Evolutionary conservation across 2,797 vertebrate genomes (phyloP).

Genomic region (Anas georgica): DNA sequence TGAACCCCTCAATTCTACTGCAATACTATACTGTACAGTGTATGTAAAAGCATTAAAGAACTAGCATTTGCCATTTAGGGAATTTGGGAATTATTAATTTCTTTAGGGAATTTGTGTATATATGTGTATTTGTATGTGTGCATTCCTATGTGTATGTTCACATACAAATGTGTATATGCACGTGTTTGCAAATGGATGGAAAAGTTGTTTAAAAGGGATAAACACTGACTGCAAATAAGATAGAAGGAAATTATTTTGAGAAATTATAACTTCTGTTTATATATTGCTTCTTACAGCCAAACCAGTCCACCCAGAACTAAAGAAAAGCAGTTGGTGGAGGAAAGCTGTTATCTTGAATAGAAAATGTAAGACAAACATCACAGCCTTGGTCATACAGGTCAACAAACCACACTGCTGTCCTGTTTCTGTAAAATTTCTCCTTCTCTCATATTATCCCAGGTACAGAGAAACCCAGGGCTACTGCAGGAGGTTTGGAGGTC

Average conservation of each 20-base stretch:
- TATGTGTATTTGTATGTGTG: background rate
- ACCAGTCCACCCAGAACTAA: background rate
- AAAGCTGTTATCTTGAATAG: background rate
- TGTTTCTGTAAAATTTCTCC: background rate
- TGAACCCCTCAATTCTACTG: background rate
- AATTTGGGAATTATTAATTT: too few species aligned
- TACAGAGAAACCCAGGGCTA: background rate
- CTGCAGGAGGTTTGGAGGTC: background rate
- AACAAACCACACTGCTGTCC: background rate
- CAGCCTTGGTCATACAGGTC: background rate
- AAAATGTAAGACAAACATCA: background rate
- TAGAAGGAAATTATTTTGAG: background rate
- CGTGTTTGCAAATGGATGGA: background rate
- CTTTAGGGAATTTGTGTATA: background rate
- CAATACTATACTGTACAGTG: background rate
- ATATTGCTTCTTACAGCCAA: background rate
- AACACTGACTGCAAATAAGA: background rate
- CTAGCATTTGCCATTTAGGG: background rate
- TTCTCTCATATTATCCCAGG: background rate
- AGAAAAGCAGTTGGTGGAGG: background rate
- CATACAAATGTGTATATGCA: background rate
- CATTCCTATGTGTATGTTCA: background rate
- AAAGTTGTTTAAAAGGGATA: background rate
- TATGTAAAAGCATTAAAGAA: background rate
- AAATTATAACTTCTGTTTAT: background rate